Percentiles rank a stretch among this genome's conserved stretches.
These are phyloP conservation scores for Melitaea cinxia DNA, from an alignment of 1,140 invertebrate species.

Conservation along the genomic window DNA sequence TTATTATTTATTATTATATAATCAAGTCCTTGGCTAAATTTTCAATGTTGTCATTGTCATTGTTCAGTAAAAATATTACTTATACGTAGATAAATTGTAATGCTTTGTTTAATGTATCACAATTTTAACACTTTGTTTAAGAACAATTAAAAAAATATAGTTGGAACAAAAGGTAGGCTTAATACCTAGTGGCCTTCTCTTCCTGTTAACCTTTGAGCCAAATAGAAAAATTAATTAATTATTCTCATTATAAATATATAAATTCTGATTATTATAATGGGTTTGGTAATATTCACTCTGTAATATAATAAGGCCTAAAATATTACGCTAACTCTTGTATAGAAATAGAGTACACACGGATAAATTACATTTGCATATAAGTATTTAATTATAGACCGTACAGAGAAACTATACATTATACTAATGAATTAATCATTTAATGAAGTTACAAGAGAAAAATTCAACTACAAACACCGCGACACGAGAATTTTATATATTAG, in stretches of 20 bases:
- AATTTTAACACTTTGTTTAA: neutral
- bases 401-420: too few species aligned
- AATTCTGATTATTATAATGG: neutral
- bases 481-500: too few species aligned
- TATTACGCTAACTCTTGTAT: neutral
- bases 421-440: too few species aligned
- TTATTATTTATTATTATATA: slow-evolving; percentile 9
- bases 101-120: neutral
- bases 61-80: neutral
- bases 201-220: too few species aligned
- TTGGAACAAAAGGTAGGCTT: too few species aligned
- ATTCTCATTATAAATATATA: neutral
- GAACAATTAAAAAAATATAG: too few species aligned
- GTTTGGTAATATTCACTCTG: neutral
- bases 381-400: neutral
- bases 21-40: neutral
- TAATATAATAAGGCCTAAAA: neutral
- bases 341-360: neutral
- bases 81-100: neutral
- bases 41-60: neutral
- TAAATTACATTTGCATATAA: neutral
- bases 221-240: neutral
- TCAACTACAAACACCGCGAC: too few species aligned
- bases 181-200: neutral
- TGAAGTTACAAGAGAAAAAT: too few species aligned